Conservation (phyloP, 2,113 vertebrate species). For the Oncorhynchus masou region DNA sequence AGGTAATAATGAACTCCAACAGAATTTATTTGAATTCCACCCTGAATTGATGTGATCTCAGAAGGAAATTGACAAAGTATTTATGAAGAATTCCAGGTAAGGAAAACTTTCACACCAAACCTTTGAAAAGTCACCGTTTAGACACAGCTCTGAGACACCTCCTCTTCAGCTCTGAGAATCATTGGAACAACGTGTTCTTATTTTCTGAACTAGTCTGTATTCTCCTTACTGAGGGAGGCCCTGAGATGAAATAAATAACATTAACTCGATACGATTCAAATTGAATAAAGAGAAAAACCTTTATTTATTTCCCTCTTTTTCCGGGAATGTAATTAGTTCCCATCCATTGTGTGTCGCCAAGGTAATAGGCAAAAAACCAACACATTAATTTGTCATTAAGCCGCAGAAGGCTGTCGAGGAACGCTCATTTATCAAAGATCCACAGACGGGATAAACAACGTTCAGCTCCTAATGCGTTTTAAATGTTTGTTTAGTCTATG, state of each 20-base stretch:
- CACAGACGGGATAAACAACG: constrained; percentile 42
- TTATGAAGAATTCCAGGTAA: neutral
- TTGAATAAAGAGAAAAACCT: neutral
- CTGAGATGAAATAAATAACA: no score
- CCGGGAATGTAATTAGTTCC: constrained; percentile 53
- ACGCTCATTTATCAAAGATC: constrained; percentile 63
- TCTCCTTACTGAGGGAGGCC: no score
- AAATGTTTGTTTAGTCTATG: neutral
- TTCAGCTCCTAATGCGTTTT: constrained; percentile 49
- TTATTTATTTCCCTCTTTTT: constrained; percentile 51
- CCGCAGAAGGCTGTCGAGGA: constrained; percentile 47
- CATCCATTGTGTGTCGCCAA: constrained; percentile 45
- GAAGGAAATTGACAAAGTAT: neutral
- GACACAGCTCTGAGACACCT: no score
- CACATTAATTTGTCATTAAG: constrained; percentile 68
- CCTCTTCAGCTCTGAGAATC: no score
- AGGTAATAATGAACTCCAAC: constrained; percentile 61
- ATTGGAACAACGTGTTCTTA: no score
- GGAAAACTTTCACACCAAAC: neutral
- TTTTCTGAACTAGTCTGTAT: no score
- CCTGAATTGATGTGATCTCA: neutral
- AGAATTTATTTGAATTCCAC: constrained; percentile 7
- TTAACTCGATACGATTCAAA: no score
- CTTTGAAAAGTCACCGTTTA: neutral
- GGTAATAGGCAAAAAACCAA: constrained; percentile 57